Conservation (phyloP, 2,888 invertebrate species). For the Dichetophora obliterata region DNA sequence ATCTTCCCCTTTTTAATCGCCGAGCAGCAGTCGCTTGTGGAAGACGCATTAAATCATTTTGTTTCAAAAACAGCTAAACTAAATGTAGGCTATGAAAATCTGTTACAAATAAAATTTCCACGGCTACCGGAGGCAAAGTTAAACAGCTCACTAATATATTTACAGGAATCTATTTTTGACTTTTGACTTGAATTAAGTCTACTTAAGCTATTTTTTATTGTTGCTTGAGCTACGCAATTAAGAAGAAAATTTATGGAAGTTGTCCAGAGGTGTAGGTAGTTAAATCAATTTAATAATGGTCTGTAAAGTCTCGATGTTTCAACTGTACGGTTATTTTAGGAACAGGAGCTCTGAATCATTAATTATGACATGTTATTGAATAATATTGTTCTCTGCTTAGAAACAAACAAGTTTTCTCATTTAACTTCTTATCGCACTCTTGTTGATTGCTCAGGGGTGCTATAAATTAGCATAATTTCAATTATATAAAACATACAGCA, state of each 20-base stretch:
- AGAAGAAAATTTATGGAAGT: background rate
- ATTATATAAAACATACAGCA: background rate
- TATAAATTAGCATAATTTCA: conserved; percentile 18
- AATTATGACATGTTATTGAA: too few species aligned
- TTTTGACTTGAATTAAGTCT: conserved; percentile 13
- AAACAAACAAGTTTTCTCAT: too few species aligned
- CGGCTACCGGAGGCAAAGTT: background rate
- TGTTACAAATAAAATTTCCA: background rate
- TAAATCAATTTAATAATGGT: too few species aligned
- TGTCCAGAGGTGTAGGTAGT: background rate
- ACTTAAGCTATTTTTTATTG: background rate
- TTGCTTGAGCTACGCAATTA: conserved; percentile 1
- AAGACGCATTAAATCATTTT: conserved; percentile 1
- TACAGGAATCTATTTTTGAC: conserved; percentile 1
- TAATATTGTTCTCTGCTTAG: too few species aligned
- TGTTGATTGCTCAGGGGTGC: background rate
- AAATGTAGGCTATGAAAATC: background rate
- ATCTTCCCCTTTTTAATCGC: conserved; percentile 10
- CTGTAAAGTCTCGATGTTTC: too few species aligned
- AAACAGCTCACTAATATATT: background rate
- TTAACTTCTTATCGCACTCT: too few species aligned
- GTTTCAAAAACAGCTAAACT: background rate
- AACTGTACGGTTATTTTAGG: too few species aligned
- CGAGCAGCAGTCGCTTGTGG: background rate
- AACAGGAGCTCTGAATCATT: too few species aligned